Conservation (phyloP, 2,797 vertebrate species). For the Fratercula arctica region DNA sequence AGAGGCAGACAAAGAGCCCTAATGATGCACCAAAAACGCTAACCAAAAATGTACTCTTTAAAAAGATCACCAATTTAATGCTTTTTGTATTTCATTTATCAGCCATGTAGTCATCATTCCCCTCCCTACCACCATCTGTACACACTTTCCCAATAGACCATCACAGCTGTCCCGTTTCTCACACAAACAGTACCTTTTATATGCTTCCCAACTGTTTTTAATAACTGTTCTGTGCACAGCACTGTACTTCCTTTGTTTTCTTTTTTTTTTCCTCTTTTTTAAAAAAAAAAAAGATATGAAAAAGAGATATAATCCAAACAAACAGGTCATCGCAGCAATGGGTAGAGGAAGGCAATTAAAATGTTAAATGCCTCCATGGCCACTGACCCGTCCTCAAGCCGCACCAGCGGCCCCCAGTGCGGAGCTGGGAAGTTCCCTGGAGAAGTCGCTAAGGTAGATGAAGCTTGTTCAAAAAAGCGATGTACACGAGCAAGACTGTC, state of each 20-base stretch:
- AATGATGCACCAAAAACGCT: constrained; percentile 61
- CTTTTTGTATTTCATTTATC: constrained; percentile 81
- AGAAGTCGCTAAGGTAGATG: constrained; percentile 5
- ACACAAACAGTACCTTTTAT: constrained; percentile 81
- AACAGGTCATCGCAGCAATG: constrained; percentile 46
- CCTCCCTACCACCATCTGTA: constrained; percentile 82
- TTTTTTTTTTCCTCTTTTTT: background rate
- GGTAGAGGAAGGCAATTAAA: constrained; percentile 33
- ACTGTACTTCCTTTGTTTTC: constrained; percentile 76
- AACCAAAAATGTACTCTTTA: constrained; percentile 59
- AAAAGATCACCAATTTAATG: constrained; percentile 69
- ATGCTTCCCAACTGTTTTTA: constrained; percentile 75
- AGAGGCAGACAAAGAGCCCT: constrained; percentile 52
- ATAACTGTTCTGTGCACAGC: constrained; percentile 67
- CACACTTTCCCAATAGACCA: constrained; percentile 85
- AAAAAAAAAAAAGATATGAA: constrained; percentile 14
- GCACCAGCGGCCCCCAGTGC: background rate
- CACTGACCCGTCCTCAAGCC: background rate
- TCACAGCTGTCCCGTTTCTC: constrained; percentile 85
- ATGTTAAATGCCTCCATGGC: constrained; percentile 10
- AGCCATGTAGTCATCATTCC: constrained; percentile 82
- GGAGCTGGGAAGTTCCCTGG: constrained; percentile 13
- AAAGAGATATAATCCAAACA: constrained; percentile 63
- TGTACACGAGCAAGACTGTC: background rate
- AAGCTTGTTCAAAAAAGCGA: background rate